phyloP scores from a whole-genome alignment of 2,888 invertebrate species.

The Pachliopta kotzebuea region DNA sequence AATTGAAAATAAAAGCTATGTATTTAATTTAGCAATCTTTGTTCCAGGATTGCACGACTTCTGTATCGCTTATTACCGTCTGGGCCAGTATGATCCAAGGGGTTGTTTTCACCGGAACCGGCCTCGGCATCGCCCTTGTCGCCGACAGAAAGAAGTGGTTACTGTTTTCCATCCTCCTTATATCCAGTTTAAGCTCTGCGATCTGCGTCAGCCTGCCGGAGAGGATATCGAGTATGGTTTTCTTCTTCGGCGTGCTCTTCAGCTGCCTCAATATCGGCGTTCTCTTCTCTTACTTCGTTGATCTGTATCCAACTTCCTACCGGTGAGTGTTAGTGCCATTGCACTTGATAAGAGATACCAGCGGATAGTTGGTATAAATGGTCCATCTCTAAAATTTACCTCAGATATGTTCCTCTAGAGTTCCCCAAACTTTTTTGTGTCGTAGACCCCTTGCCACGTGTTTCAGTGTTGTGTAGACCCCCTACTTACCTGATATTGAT shows the following conservation, averaged over 20 bases:
- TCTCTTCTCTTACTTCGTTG: slow-evolving; percentile 49
- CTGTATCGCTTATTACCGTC: neutral
- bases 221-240: slow-evolving; percentile 41
- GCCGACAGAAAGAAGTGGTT: slow-evolving; percentile 43
- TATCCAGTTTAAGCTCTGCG: slow-evolving; percentile 37
- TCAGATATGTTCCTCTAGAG: no score
- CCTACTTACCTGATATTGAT: no score
- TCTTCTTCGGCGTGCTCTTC: slow-evolving; percentile 43
- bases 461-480: no score
- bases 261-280: slow-evolving; percentile 45
- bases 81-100: slow-evolving; percentile 39
- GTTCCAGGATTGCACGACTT: neutral
- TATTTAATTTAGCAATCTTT: neutral
- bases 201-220: slow-evolving; percentile 39
- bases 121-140: slow-evolving; percentile 41
- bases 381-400: no score
- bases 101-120: slow-evolving; percentile 38
- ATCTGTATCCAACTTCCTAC: slow-evolving; percentile 51
- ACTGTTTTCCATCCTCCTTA: slow-evolving; percentile 38
- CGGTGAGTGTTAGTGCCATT: slow-evolving; percentile 40
- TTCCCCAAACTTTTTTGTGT: no score
- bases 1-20: neutral
- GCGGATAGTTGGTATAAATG: no score
- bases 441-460: no score
- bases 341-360: no score